Evolutionary conservation across 2,797 vertebrate genomes (phyloP), one percentile per base, ranked within the genome.

Genomic region (Hirundo rustica): DNA sequence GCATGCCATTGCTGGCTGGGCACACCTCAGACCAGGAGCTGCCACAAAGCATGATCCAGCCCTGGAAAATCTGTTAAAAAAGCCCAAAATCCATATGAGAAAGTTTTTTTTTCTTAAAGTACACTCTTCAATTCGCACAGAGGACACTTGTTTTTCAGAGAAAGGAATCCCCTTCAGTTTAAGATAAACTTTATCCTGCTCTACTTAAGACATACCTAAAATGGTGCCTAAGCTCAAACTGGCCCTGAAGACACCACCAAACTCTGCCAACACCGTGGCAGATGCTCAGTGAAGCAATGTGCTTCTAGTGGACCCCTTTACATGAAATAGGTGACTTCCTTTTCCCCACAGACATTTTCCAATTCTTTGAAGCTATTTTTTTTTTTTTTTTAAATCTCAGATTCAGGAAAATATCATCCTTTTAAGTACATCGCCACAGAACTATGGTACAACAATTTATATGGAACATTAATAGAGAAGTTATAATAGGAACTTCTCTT

Each of bases 381-480:
- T 38, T 12, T 26, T 30, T 47, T 21, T 51, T 51, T 15, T 16
- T 7, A 5, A 92, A 51, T 51, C 30, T 44, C 36, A 83, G 62
- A 47, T 76, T 77, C 61, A 70, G 54, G 38, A 86, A 70, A 80
- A 72, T 16, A 54, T 10, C 58, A 90, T 84, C 50, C 48, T 89
- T 92, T 86, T 77, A 95, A 91, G 55, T 42, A 61, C 30, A 34
- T 76, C 2, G 1, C 47, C 65, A 30, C 22, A 74, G 38, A 80
- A 74, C n/a, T 68, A 47, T 23, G 86, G 71, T 88, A 94, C 0
- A 1, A 92, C 82, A 91, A 89, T 85, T 95, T 91, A 85, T 57
- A 89, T n/a, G 65, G 93, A 91, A 80, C 60, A 85, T 92, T 85
- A 95, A 79, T 57, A 68, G 42, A 88, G 70, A 77, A 82, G 47